A percentile compares a stretch with the other conserved stretches of the same genome.
These are phyloP conservation scores for Trachelus troglodyta DNA, from an alignment of 2,888 invertebrate species.

Conservation along the genomic window DNA sequence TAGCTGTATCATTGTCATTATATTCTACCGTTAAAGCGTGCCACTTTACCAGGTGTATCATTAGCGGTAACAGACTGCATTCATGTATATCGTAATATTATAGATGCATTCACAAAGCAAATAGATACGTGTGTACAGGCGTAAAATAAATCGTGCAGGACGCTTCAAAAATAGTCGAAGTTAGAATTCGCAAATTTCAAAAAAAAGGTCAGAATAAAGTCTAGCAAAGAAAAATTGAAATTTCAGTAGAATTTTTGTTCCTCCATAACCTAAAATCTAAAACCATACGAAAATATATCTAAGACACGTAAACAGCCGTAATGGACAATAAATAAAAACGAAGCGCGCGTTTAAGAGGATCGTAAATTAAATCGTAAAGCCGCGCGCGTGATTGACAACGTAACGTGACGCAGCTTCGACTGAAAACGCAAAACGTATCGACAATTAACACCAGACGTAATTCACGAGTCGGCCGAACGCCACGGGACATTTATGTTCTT, in stretches of 20 bases:
- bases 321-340: too few relatives aligned
- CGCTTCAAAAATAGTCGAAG: not conserved
- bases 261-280: not conserved
- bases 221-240: too few relatives aligned
- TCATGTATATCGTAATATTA: not conserved
- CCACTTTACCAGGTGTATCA: not conserved
- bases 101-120: not conserved
- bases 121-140: not conserved
- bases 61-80: not conserved
- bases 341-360: constrained; percentile 20
- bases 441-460: constrained; percentile 50
- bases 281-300: not conserved
- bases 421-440: constrained; percentile 41
- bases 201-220: accelerated
- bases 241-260: too few relatives aligned
- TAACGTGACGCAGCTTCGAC: constrained; percentile 23
- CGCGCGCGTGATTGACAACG: constrained; percentile 37
- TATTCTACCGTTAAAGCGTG: not conserved
- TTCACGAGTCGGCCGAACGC: constrained; percentile 33
- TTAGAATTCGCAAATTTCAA: too few relatives aligned
- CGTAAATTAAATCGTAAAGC: constrained; percentile 31
- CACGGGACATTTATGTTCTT: constrained; percentile 41
- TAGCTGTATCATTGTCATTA: not conserved
- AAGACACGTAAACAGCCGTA: not conserved
- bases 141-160: not conserved